phyloP scores from a whole-genome alignment of 2,797 vertebrate genomes.

The Hylomyscus alleni region DNA sequence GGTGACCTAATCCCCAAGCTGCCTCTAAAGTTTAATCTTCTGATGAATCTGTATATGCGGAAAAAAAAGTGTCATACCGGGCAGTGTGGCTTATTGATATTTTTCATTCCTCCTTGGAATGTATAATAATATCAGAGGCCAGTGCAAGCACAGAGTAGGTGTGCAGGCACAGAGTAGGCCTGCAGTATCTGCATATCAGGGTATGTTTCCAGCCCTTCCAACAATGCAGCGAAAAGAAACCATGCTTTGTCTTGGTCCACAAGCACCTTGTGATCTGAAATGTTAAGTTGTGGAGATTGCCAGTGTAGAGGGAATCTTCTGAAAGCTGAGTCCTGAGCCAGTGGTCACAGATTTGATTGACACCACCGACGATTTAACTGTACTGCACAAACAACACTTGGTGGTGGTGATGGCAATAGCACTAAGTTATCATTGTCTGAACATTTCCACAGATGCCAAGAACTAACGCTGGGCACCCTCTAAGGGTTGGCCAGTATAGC shows the following conservation, averaged over 20 bases:
- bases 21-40: neutral
- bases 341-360: neutral
- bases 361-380: neutral
- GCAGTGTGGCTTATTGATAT: neutral
- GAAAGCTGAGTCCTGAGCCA: neutral
- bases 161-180: neutral
- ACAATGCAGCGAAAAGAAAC: neutral
- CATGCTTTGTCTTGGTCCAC: neutral
- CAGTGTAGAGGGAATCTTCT: neutral
- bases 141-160: neutral
- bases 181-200: neutral
- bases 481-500: neutral
- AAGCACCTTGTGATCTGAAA: neutral
- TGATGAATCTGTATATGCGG: neutral
- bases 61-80: neutral
- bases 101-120: neutral
- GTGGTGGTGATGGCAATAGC: too few species aligned
- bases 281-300: neutral
- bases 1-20: neutral
- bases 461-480: neutral
- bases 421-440: neutral
- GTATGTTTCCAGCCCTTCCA: neutral
- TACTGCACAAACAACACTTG: neutral
- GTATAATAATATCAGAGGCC: neutral
- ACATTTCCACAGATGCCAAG: neutral